Conservation (phyloP, 2,797 vertebrate species). For the Cephalopachus bancanus region DNA sequence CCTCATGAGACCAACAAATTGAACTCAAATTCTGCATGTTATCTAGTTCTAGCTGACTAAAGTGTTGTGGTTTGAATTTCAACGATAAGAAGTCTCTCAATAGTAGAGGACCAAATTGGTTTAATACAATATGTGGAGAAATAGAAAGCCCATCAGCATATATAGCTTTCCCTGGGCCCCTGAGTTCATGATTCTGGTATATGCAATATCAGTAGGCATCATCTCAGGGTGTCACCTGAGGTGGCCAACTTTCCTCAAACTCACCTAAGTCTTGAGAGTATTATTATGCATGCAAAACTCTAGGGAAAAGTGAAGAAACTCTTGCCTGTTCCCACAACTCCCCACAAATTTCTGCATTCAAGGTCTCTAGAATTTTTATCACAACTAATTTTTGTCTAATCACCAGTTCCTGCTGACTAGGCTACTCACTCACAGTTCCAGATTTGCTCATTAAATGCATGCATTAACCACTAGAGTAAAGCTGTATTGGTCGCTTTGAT, state of each 20-base stretch:
- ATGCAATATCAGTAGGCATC: not conserved
- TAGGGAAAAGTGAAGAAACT: not conserved
- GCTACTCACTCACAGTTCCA: not conserved
- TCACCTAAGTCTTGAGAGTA: conserved; percentile 5
- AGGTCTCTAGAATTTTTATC: not conserved
- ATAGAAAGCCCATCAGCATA: not conserved
- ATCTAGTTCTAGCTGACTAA: not conserved
- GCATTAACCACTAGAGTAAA: not conserved
- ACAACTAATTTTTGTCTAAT: conserved; percentile 10
- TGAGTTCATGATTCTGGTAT: not conserved
- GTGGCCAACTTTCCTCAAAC: not conserved
- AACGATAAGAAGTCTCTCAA: not conserved
- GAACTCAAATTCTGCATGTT: not conserved
- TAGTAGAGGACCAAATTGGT: not conserved
- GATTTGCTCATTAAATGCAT: not conserved
- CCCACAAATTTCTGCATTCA: not conserved
- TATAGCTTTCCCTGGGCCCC: not conserved
- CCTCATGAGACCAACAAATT: not conserved
- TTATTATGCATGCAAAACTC: conserved; percentile 2
- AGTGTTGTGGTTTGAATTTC: not conserved
- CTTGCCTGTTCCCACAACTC: not conserved
- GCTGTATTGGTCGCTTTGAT: not conserved
- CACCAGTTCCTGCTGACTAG: conserved; percentile 10
- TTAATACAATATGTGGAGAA: not conserved
- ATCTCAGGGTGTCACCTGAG: not conserved